Evolutionary conservation across 2,113 vertebrate species (phyloP).

Genomic region (Chionodraco myersi): DNA sequence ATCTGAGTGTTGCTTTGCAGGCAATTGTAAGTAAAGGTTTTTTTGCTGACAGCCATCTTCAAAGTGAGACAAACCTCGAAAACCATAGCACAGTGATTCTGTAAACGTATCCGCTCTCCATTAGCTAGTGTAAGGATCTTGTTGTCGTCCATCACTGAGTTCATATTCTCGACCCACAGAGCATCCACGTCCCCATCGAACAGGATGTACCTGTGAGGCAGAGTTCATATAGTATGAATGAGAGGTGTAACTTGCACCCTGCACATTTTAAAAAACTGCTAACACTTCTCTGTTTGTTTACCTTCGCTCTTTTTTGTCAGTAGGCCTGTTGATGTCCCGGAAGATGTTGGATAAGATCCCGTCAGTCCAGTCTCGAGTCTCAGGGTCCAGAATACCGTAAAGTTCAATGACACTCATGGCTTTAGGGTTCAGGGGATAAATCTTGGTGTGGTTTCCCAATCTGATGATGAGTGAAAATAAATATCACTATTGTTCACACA

Average conservation of each 20-base stretch:
- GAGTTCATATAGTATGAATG: slow-evolving; percentile 2
- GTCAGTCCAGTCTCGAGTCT: slow-evolving; percentile 95
- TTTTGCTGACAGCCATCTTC: background rate
- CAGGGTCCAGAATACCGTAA: slow-evolving; percentile 93
- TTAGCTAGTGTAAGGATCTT: slow-evolving; percentile 95
- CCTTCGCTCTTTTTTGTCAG: slow-evolving; percentile 94
- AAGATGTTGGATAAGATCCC: slow-evolving; percentile 98
- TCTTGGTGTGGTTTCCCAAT: slow-evolving; percentile 89
- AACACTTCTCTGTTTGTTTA: slow-evolving; percentile 51
- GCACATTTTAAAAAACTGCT: background rate
- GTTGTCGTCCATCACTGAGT: slow-evolving; percentile 99
- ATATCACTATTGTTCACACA: background rate
- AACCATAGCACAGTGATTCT: slow-evolving; percentile 92
- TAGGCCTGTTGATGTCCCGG: slow-evolving; percentile 93
- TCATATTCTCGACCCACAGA: slow-evolving; percentile 99
- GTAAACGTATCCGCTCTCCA: slow-evolving; percentile 94
- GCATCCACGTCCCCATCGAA: slow-evolving; percentile 98
- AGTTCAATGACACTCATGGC: slow-evolving; percentile 95
- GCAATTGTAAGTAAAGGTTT: background rate
- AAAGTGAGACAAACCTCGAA: slow-evolving; percentile 87
- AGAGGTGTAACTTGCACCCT: background rate
- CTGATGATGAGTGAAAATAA: slow-evolving; percentile 73
- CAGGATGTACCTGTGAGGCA: slow-evolving; percentile 89
- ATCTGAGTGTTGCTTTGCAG: background rate
- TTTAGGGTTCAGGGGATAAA: slow-evolving; percentile 94